Base-by-base conservation (phyloP, 2,113 vertebrate species). In the Poeciliopsis retropinna region DNA sequence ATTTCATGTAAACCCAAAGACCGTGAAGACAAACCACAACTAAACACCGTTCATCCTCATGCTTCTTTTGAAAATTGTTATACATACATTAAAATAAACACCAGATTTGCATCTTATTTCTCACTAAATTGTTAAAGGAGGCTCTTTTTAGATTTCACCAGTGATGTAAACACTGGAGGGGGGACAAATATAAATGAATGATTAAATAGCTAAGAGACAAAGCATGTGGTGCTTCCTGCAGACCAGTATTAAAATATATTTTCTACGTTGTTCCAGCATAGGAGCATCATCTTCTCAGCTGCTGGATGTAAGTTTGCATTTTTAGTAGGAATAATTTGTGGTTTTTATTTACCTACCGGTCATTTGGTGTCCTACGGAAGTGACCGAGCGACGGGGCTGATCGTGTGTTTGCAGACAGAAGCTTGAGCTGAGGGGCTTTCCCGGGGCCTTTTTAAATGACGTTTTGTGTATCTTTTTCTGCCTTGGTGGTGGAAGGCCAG, bases 211-310 rank as follows among this genome's bases (percentile, higher is more conserved):
- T 66, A 61, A n/a, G 78, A 15, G 25, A 19, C 17, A 8, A 64
- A 82, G 77, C 87, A 91, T 85, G 82, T 87, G 88, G 67, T 83
- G 78, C 71, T 87, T 80, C 79, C 34, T 37, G 34, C 34, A 12
- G 34, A 37, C 34, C 10, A 37, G 2, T 11, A 37, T 37, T 19
- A 70, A 76, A 57, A 67, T 78, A 62, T 65, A 82, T 80, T 70
- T 39, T 71, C 54, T 12, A 29, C 1, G 2, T 51, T 29, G 27
- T 5, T 1, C 27, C 60, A 10, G 14, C 22, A 60, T 12, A 9
- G 28, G 72, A 67, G 77, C 67, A 76, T 72, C 32, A 13, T 44
- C 17, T 83, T 64, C 65, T 66, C 27, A 6, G 31, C 41, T 60
- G 34, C 27, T 60, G 54, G 75, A 51, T 67, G 74, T 68, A 39